Conservation (phyloP, 37 sponge, comb jelly and placozoan species). For the Eunapius fragilis region DNA sequence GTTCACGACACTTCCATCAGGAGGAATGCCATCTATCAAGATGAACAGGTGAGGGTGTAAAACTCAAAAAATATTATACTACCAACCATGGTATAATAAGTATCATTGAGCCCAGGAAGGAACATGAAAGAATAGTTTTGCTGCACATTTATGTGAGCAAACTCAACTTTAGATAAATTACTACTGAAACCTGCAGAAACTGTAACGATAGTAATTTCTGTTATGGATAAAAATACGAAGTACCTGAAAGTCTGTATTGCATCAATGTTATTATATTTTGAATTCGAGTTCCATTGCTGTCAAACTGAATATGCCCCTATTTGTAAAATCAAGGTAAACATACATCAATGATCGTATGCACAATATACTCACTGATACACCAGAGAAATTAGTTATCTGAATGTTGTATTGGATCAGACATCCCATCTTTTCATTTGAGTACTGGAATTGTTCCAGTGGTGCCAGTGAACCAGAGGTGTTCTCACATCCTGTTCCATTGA, state of each 20-base stretch:
- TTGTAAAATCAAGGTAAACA: no score
- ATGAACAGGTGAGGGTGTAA: slow-evolving; percentile 26
- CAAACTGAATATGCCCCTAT: slow-evolving; percentile 26
- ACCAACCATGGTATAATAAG: slow-evolving; percentile 6
- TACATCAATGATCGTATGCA: no score
- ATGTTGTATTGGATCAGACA: slow-evolving; percentile 30
- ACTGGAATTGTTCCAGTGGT: slow-evolving; percentile 25
- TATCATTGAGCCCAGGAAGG: no score
- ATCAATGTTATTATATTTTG: neutral
- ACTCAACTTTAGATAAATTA: no score
- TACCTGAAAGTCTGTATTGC: neutral
- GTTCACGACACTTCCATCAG: slow-evolving; percentile 16
- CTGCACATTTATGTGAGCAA: no score
- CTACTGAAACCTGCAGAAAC: neutral
- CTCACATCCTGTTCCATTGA: neutral
- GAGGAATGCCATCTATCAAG: slow-evolving; percentile 30
- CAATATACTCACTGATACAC: slow-evolving; percentile 27
- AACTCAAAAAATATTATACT: slow-evolving; percentile 9
- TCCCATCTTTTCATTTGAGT: slow-evolving; percentile 18
- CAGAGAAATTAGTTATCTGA: slow-evolving; percentile 16
- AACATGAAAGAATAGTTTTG: no score
- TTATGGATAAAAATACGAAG: no score
- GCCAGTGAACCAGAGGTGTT: neutral
- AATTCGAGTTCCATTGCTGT: slow-evolving; percentile 5
- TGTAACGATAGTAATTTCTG: no score